phyloP scores from a whole-genome alignment of 2,888 invertebrate genomes.

The Anarsia innoxiella region DNA sequence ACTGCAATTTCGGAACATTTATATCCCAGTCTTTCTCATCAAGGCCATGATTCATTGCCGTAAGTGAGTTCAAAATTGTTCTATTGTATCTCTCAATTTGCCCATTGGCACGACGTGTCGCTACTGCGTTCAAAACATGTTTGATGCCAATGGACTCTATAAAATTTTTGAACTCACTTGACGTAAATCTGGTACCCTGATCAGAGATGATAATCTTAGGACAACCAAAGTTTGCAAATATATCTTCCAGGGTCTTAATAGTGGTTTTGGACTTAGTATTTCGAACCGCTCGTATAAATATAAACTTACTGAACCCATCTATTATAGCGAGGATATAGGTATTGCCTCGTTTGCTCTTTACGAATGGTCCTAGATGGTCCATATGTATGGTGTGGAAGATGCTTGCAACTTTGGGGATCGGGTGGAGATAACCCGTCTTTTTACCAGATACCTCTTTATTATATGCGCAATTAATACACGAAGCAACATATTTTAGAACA shows the following conservation, averaged over 20 bases:
- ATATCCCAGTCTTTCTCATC: background rate
- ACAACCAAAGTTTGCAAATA: slow-evolving; percentile 17
- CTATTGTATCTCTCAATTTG: slow-evolving; percentile 12
- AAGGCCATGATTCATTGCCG: background rate
- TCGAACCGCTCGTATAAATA: slow-evolving; percentile 12
- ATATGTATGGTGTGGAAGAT: slow-evolving; percentile 8
- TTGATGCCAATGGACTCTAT: background rate
- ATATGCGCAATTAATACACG: slow-evolving; percentile 1
- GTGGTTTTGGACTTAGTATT: slow-evolving; percentile 11
- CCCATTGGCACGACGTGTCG: slow-evolving; percentile 16
- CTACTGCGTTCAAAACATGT: slow-evolving; percentile 19
- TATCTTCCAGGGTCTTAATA: slow-evolving; percentile 9
- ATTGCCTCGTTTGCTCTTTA: slow-evolving; percentile 12
- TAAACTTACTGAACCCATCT: slow-evolving; percentile 11
- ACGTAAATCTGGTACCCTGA: slow-evolving; percentile 11
- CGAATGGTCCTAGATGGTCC: slow-evolving; percentile 17
- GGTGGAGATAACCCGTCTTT: slow-evolving; percentile 6
- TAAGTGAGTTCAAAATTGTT: slow-evolving; percentile 10
- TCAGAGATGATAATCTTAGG: slow-evolving; percentile 12
- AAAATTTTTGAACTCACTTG: slow-evolving; percentile 1
- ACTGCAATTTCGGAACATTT: background rate
- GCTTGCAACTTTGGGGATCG: slow-evolving; percentile 4
- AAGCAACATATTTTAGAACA: background rate
- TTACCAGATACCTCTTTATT: background rate
- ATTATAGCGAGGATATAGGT: slow-evolving; percentile 15